These are phyloP conservation scores for Rhizomys pruinosus DNA, from an alignment of 2,113 vertebrate genomes.

Conservation along the genomic window DNA sequence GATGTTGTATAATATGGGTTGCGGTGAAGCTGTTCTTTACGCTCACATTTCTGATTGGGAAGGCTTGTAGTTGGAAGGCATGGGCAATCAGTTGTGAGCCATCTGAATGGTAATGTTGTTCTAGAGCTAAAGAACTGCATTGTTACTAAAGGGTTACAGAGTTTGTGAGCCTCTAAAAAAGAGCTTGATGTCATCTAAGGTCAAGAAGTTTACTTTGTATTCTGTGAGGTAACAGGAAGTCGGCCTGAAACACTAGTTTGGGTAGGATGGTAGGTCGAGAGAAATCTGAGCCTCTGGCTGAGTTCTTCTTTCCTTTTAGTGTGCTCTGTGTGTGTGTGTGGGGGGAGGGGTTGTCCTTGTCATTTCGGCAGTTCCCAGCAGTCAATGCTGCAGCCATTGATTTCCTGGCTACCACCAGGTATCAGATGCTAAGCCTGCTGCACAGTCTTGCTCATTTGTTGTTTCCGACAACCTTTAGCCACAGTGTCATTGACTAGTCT, in stretches of 20 bases:
- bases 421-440: neutral
- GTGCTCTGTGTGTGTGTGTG: neutral
- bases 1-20: neutral
- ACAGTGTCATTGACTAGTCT: no score
- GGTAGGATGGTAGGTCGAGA: neutral
- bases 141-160: neutral
- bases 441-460: neutral
- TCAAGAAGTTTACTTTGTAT: neutral
- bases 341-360: neutral
- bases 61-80: neutral
- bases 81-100: neutral
- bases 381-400: neutral
- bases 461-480: neutral
- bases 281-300: neutral
- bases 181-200: neutral
- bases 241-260: neutral
- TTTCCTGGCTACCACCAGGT: neutral
- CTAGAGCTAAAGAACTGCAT: neutral
- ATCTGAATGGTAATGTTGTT: neutral
- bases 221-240: neutral
- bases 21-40: neutral
- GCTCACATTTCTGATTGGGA: neutral
- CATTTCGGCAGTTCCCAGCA: neutral
- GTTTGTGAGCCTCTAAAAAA: slow-evolving; percentile 18
- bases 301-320: neutral